phyloP scores from a whole-genome alignment of 2,888 invertebrate species.

The Notodonta ziczac region DNA sequence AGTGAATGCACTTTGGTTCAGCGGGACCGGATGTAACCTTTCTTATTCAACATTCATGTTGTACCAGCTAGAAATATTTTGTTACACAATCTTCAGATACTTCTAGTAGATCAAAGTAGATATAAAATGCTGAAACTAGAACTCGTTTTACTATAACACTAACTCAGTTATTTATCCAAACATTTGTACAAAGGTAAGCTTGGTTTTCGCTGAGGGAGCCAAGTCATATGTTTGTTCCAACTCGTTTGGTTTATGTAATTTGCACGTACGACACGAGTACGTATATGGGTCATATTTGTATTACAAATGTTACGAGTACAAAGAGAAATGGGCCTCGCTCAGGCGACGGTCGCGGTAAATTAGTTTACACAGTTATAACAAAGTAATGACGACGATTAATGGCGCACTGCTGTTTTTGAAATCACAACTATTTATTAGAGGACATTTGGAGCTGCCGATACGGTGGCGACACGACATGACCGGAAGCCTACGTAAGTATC shows the following conservation, averaged over 20 bases:
- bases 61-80: too few relatives aligned
- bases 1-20: too few relatives aligned
- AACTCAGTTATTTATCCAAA: constrained; percentile 20
- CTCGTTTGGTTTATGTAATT: constrained; percentile 3
- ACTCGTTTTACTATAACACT: constrained; percentile 15
- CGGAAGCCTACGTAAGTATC: not conserved
- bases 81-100: too few relatives aligned
- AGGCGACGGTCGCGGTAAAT: constrained; percentile 39
- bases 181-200: constrained; percentile 16
- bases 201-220: constrained; percentile 7
- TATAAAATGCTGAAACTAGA: not conserved
- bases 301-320: constrained; percentile 27
- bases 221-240: not conserved
- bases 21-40: too few relatives aligned
- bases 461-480: constrained; percentile 15
- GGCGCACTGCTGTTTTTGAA: constrained; percentile 39
- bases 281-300: constrained; percentile 36
- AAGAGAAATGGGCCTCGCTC: constrained; percentile 36
- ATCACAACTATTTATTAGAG: constrained; percentile 21
- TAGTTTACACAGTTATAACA: constrained; percentile 31
- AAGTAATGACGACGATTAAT: constrained; percentile 39
- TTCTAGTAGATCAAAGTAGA: too few relatives aligned
- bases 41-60: too few relatives aligned
- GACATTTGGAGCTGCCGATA: constrained; percentile 22
- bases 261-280: constrained; percentile 17